Percentiles rank a stretch among this genome's conserved stretches.
phyloP scores from a whole-genome alignment of 1,140 invertebrate species.

The Potamilus streckersoni region DNA sequence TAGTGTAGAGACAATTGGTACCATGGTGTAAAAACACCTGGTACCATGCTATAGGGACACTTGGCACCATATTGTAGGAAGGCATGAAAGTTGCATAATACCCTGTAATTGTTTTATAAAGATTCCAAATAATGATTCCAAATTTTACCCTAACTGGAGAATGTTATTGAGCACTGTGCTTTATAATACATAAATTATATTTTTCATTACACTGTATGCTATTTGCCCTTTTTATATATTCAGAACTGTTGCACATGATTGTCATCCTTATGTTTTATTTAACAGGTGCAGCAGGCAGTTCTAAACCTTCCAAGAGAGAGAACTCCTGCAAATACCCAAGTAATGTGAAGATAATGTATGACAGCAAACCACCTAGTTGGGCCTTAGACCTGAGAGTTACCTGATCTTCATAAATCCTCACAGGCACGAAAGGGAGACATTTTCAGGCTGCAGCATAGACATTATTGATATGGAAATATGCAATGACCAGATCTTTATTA shows the following conservation, averaged over 20 bases:
- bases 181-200: background rate
- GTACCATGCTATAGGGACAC: no score
- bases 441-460: no score
- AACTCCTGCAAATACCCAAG: constrained; percentile 12
- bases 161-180: background rate
- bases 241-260: background rate
- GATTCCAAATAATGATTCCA: no score
- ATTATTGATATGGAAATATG: no score
- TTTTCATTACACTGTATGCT: background rate
- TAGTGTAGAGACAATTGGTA: no score
- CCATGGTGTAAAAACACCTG: no score
- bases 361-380: constrained; percentile 56
- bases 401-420: constrained; percentile 64
- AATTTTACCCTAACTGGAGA: no score
- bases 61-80: no score
- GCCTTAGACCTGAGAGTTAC: constrained; percentile 58
- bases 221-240: background rate
- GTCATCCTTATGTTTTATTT: constrained; percentile 1
- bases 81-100: no score
- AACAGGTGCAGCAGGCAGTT: constrained; percentile 9
- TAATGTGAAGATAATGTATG: constrained; percentile 30
- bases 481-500: no score
- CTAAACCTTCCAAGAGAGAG: background rate
- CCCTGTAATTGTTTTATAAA: no score
- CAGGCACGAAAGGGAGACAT: no score